Conservation (phyloP, 2,113 vertebrate genomes). For the Brachypodius melanocephalos region DNA sequence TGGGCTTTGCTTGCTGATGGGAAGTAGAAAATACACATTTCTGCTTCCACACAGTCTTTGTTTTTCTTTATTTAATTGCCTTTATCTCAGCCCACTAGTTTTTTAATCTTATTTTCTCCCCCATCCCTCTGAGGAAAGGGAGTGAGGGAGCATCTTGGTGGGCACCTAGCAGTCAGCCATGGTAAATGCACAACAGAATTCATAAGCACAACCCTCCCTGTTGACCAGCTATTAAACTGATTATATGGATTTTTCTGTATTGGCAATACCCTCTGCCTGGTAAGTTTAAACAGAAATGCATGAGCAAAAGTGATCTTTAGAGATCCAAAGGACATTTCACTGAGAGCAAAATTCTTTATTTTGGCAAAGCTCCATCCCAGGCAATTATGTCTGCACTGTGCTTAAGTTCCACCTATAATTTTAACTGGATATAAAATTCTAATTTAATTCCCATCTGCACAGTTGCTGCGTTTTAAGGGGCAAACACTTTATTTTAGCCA, state of each 20-base stretch:
- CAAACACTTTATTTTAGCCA: not conserved
- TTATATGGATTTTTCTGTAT: not conserved
- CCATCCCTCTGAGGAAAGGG: not conserved
- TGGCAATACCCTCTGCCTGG: not conserved
- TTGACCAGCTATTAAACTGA: not conserved
- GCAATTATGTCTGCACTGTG: not conserved
- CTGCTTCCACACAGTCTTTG: not conserved
- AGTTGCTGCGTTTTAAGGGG: not conserved
- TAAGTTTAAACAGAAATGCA: not conserved
- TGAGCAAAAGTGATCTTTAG: not conserved
- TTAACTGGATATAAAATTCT: not conserved
- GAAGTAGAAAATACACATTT: not conserved
- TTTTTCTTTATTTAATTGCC: not conserved
- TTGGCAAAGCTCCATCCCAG: not conserved
- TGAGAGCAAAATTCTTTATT: not conserved
- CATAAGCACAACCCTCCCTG: not conserved
- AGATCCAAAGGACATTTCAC: not conserved
- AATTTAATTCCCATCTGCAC: not conserved
- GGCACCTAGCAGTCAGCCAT: not conserved
- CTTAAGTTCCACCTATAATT: not conserved
- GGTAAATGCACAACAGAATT: not conserved
- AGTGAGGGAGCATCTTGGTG: not conserved
- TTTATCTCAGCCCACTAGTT: not conserved
- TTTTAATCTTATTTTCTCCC: not conserved
- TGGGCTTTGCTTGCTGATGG: fast-evolving